phyloP scores from a whole-genome alignment of 2,888 invertebrate genomes.

The Petrolisthes manimaculis region DNA sequence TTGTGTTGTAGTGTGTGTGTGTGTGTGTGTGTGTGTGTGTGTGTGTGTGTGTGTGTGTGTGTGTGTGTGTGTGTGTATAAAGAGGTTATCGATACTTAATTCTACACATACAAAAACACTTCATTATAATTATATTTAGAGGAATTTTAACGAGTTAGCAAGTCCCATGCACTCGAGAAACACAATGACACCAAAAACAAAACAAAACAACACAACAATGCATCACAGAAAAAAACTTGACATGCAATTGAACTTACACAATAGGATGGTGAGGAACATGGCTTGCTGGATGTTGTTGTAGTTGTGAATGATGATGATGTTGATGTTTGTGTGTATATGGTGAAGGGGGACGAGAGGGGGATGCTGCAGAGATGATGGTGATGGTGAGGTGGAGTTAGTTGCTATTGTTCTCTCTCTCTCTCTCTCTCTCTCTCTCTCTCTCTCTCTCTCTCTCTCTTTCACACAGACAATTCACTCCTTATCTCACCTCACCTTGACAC shows the following conservation, averaged over 20 bases:
- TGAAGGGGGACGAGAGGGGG: background rate
- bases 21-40: background rate
- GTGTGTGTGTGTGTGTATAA: background rate
- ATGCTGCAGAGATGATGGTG: background rate
- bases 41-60: slow-evolving; percentile 1
- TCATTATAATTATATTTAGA: too few relatives aligned
- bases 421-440: too few relatives aligned
- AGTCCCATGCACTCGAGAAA: too few relatives aligned
- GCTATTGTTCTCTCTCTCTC: background rate
- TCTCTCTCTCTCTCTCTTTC: background rate
- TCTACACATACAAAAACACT: too few relatives aligned
- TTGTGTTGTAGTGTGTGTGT: background rate
- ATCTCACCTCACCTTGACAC: background rate
- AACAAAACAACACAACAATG: too few relatives aligned
- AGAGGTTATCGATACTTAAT: too few relatives aligned
- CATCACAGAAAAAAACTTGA: too few relatives aligned
- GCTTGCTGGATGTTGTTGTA: background rate
- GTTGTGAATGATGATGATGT: background rate
- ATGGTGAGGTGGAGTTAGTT: background rate
- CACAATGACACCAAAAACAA: too few relatives aligned
- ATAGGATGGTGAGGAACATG: too few relatives aligned
- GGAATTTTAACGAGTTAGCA: too few relatives aligned
- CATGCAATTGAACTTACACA: too few relatives aligned
- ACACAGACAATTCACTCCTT: background rate
- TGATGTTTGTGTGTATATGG: background rate